Base-by-base conservation (phyloP, 2,797 vertebrate species). In the Echiichthys vipera region DNA sequence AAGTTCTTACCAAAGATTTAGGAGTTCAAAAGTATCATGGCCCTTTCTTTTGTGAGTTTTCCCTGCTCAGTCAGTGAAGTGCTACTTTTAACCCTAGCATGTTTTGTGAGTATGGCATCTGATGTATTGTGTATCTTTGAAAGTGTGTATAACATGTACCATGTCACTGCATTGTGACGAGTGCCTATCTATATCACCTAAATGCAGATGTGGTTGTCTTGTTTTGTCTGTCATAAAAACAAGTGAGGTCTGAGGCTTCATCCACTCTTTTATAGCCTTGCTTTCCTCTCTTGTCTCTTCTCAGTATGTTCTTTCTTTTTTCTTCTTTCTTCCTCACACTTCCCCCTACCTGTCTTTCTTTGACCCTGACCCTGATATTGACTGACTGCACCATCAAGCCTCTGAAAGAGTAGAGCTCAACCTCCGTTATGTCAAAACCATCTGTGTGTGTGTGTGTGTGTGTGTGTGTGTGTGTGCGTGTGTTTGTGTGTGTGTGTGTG, bases 361-460 rank as follows among this genome's bases (percentile, higher is more conserved):
- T 65, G 47, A 74, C 71, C 69, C 50, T 81, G 65, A 88, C 78
- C 72, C 66, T 77, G 62, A 70, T 77, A 77, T 71, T 71, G 63
- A 87, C 71, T 81, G 63, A 87, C 70, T 78, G 51, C 51, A 77
- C 57, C 72, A 68, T 54, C 67, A 64, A 77, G 46, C 20, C 24
- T 59, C 69, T 64, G 70, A 79, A 84, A 59, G 54, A 86, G 61
- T 64, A 66, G 40, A 78, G 57, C 75, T 80, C 76, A 49, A 87
- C 77, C 81, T 83, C 74, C 11, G 50, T 74, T 56, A 75, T 61
- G 70, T 63, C 65, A 67, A 64, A 83, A 46, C 37, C 56, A 37
- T 76, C 6, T 70, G 18, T 56, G 51, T 81, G 65, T 75, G 37
- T 65, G 61, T 59, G 63, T 62, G 46, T 63, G 54, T 68, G 45